phyloP scores from a whole-genome alignment of 2,888 invertebrate genomes.

The Embidobia sp. region DNA sequence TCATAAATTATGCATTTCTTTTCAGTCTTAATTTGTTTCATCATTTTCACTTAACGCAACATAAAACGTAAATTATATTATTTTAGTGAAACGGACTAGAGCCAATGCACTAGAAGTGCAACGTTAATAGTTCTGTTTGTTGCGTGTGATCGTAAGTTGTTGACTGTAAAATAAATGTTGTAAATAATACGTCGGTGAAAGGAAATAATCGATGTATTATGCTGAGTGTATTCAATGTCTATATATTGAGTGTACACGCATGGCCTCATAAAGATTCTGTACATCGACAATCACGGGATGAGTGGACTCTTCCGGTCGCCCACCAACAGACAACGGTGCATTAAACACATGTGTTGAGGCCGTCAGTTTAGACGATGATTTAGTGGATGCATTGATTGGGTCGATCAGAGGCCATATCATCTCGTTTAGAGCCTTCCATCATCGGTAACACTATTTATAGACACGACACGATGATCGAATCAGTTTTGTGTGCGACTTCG shows the following conservation, averaged over 20 bases:
- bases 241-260: constrained; percentile 63
- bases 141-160: constrained; percentile 11
- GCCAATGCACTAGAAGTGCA: too few relatives aligned
- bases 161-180: constrained; percentile 41
- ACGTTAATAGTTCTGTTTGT: constrained; percentile 13
- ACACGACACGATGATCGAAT: constrained; percentile 76
- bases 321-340: constrained; percentile 73
- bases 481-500: constrained; percentile 73
- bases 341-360: constrained; percentile 77
- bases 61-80: too few relatives aligned
- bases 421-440: constrained; percentile 80
- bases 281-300: constrained; percentile 80
- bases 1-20: too few relatives aligned
- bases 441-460: constrained; percentile 80
- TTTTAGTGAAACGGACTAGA: too few relatives aligned
- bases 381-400: constrained; percentile 81
- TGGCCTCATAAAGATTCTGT: constrained; percentile 77
- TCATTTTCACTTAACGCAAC: too few relatives aligned
- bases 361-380: constrained; percentile 81
- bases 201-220: constrained; percentile 62
- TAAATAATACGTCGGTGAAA: constrained; percentile 44
- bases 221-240: constrained; percentile 56
- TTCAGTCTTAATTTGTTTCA: too few relatives aligned
- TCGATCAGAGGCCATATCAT: constrained; percentile 81
- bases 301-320: constrained; percentile 81